phyloP scores from a whole-genome alignment of 2,888 invertebrate species.

The Toxonevra muliebris region DNA sequence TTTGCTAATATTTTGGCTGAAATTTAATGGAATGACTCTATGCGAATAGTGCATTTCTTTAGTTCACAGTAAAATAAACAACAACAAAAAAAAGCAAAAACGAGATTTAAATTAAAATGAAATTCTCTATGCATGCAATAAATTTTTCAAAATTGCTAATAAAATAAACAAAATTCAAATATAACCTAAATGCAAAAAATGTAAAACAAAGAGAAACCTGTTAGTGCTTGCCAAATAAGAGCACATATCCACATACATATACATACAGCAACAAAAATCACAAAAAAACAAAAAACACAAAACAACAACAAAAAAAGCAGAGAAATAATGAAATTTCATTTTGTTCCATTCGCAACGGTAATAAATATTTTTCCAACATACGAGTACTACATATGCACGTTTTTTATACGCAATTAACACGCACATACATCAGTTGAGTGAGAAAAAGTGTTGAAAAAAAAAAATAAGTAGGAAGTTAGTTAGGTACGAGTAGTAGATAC shows the following conservation, averaged over 20 bases:
- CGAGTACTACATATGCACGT: neutral
- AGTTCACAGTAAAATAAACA: too few relatives aligned
- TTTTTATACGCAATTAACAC: constrained; percentile 1
- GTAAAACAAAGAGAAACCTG: neutral
- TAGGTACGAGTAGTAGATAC: too few relatives aligned
- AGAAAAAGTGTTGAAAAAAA: too few relatives aligned
- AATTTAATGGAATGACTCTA: too few relatives aligned
- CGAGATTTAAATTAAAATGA: constrained; percentile 53
- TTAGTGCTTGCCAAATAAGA: neutral
- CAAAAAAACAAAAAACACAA: too few relatives aligned
- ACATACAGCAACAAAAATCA: too few relatives aligned
- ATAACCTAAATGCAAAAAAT: too few relatives aligned
- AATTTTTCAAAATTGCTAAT: constrained; percentile 39
- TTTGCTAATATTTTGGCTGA: too few relatives aligned
- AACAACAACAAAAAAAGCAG: too few relatives aligned
- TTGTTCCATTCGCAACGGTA: constrained; percentile 62
- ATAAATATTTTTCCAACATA: constrained; percentile 53
- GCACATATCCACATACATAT: neutral
- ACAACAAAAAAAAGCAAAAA: too few relatives aligned
- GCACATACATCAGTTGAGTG: neutral
- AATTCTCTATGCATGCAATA: constrained; percentile 40
- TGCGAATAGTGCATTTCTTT: too few relatives aligned
- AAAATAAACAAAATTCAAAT: constrained; percentile 24
- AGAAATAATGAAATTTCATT: constrained; percentile 47
- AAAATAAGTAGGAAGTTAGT: too few relatives aligned